Evolutionary conservation across 2,797 vertebrate genomes (phyloP).

Genomic region (Nyctibius grandis): DNA sequence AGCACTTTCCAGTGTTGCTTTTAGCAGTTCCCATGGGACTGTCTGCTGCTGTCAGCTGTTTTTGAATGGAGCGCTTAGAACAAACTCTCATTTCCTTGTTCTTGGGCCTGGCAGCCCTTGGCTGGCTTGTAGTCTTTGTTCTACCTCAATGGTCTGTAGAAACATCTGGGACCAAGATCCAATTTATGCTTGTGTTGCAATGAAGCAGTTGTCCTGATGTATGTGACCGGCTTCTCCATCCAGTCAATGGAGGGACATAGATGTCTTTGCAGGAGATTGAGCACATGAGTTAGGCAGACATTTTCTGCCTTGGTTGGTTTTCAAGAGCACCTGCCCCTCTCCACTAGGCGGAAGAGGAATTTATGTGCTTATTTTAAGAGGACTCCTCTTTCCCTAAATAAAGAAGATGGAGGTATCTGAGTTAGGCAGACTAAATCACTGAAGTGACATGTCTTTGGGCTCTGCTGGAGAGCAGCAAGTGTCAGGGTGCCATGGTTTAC

Average conservation of each 20-base stretch:
- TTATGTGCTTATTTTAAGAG: slow-evolving; percentile 29
- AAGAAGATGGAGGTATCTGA: slow-evolving; percentile 25
- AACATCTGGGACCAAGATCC: background rate
- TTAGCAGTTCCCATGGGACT: background rate
- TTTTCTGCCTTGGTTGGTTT: background rate
- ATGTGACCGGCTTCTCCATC: background rate
- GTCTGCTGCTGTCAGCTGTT: background rate
- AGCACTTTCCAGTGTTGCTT: background rate
- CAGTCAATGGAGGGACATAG: background rate
- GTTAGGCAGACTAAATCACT: slow-evolving; percentile 1
- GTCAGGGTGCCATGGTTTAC: background rate
- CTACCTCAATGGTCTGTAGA: background rate
- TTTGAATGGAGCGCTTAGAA: background rate
- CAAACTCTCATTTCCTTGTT: background rate
- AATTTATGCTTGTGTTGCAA: background rate
- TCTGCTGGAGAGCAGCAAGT: background rate
- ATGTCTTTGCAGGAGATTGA: background rate
- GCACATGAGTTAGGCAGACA: background rate
- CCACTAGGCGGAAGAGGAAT: slow-evolving; percentile 3
- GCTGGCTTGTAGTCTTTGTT: background rate
- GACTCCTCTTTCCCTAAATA: background rate
- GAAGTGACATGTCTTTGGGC: background rate
- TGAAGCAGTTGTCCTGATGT: background rate
- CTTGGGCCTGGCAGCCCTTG: background rate
- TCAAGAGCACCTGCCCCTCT: background rate